Base-by-base conservation (phyloP, 37 sponge, comb jelly and placozoan species). In the Cliona cf. orientalis region DNA sequence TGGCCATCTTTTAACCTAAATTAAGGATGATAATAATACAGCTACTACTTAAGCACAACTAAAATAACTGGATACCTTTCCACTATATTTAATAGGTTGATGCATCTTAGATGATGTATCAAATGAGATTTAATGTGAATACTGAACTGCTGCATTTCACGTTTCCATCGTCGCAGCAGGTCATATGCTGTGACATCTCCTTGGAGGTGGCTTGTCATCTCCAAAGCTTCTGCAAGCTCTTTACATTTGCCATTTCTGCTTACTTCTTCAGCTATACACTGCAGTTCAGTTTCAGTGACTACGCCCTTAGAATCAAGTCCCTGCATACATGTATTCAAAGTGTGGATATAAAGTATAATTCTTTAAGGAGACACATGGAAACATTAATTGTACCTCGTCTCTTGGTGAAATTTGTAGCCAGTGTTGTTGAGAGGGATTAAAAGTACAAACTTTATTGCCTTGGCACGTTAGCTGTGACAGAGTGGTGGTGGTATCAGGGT, bases 41-140 rank as follows among this genome's bases (percentile, higher is more conserved):
- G n/a, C n/a, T n/a, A n/a, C n/a, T n/a, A n/a, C n/a, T n/a, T n/a
- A n/a, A n/a, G n/a, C n/a, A n/a, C n/a, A n/a, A n/a, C n/a, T n/a
- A n/a, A n/a, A n/a, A n/a, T n/a, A n/a, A n/a, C n/a, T n/a, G n/a
- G n/a, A n/a, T 76, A 76, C 77, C 59, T 62, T 36, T 62, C 32
- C 25, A 64, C 63, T 23, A 35, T 62, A 39, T 39, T 6, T 28
- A 31, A 3, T 45, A 76, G 33, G 42, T 40, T 64, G 4, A 76
- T 60, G 42, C 44, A 63, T 39, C 22, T 62, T 1, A 76, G 64
- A n/a, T 76, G 45, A 45, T 76, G 77, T 7, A 76, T 42, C 38
- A 76, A 58, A 64, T 39, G 59, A 62, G 77, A 35, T 23, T 45
- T 62, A 63, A 42, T 22, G 25, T 58, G 44, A 0, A 76, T 9